Percentiles rank a stretch among this genome's conserved stretches.
Evolutionary conservation across 2,888 invertebrate species (phyloP).

Genomic region (Spisula solida): DNA sequence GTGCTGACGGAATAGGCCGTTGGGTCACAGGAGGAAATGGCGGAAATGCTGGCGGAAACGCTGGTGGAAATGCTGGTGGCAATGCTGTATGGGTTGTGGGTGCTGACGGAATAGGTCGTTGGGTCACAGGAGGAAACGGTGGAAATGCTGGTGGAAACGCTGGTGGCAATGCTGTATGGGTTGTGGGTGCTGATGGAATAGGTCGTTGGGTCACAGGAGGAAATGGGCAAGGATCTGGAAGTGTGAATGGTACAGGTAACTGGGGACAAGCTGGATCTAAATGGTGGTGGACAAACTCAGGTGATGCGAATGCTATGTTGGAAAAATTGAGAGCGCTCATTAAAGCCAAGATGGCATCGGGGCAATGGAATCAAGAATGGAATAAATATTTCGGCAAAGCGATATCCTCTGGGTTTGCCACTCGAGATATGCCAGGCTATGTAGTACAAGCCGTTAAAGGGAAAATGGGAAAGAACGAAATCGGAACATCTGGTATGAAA

Average conservation of each 20-base stretch:
- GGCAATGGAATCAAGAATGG: constrained; percentile 46
- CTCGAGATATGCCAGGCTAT: constrained; percentile 48
- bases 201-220: not conserved
- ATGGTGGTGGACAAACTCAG: constrained; percentile 42
- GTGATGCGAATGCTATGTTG: constrained; percentile 34
- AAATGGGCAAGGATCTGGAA: not conserved
- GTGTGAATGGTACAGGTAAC: not conserved
- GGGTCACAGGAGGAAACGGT: not conserved
- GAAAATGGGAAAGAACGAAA: constrained; percentile 54
- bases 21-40: not conserved
- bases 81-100: too few species aligned
- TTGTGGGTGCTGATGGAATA: too few species aligned
- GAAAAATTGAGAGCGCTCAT: constrained; percentile 53
- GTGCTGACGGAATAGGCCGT: not conserved
- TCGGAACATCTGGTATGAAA: constrained; percentile 42
- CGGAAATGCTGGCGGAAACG: too few species aligned
- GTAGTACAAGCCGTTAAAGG: constrained; percentile 59
- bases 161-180: too few species aligned
- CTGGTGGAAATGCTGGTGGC: not conserved
- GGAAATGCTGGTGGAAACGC: not conserved
- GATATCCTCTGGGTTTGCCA: constrained; percentile 40
- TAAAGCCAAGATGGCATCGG: constrained; percentile 40
- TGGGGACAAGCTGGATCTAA: constrained; percentile 24
- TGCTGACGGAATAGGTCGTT: too few species aligned
- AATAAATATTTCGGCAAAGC: constrained; percentile 31